Evolutionary conservation across 2,888 invertebrate species (phyloP).

Genomic region (Halictus quadricinctus): DNA sequence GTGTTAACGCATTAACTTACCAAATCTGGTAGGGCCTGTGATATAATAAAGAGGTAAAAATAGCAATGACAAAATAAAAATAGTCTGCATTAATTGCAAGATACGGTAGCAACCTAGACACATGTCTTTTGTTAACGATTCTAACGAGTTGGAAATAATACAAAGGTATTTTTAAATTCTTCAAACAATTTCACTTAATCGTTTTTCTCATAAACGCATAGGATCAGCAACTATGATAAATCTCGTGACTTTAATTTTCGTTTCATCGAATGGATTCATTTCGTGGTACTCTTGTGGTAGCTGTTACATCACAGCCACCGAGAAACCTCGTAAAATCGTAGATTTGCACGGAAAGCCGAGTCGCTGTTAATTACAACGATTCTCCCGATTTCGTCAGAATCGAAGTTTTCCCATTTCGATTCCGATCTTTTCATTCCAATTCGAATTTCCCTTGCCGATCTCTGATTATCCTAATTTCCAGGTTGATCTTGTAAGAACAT

Average conservation of each 20-base stretch:
- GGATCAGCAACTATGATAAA: not conserved
- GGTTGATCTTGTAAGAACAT: not conserved
- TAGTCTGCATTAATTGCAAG: too few species aligned
- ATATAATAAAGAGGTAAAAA: too few species aligned
- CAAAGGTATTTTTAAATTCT: too few species aligned
- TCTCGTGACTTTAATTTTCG: not conserved
- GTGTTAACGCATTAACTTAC: too few species aligned
- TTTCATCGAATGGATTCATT: not conserved
- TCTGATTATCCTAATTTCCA: conserved; percentile 4
- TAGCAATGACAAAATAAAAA: too few species aligned
- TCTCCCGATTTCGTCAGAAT: not conserved
- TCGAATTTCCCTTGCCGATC: not conserved
- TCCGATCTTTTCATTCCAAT: not conserved
- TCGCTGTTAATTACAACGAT: not conserved
- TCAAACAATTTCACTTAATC: too few species aligned
- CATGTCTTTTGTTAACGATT: too few species aligned
- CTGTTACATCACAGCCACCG: not conserved
- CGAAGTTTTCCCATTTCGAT: not conserved
- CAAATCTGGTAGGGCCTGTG: too few species aligned
- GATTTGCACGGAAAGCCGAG: not conserved
- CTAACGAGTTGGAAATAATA: too few species aligned
- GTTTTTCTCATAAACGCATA: too few species aligned
- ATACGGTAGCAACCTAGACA: too few species aligned
- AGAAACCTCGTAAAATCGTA: not conserved
- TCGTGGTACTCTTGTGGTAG: not conserved